Evolutionary conservation across 2,888 invertebrate species (phyloP).

Genomic region (Hydroisotoma schaefferi): DNA sequence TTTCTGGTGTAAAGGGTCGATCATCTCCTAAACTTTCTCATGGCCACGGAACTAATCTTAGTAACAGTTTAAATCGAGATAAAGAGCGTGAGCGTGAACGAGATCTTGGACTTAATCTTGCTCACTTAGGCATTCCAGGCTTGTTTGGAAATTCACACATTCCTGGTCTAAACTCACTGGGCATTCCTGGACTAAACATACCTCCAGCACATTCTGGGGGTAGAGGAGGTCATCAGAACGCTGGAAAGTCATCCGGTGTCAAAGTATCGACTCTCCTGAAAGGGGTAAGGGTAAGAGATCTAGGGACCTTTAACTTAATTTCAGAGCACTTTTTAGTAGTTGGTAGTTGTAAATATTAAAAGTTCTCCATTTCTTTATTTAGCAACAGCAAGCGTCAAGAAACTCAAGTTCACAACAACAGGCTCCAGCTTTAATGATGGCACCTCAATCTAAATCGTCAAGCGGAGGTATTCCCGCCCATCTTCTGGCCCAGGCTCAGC

Average conservation of each 20-base stretch:
- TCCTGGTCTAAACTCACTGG: slow-evolving; percentile 46
- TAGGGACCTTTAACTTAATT: not conserved
- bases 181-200: slow-evolving; percentile 37
- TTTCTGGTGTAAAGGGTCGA: slow-evolving; percentile 41
- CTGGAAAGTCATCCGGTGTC: slow-evolving; percentile 45
- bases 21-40: slow-evolving; percentile 43
- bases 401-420: slow-evolving; percentile 51
- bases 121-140: slow-evolving; percentile 41
- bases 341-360: not conserved
- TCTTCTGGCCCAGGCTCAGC: slow-evolving; percentile 55
- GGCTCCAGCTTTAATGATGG: slow-evolving; percentile 57
- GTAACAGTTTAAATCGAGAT: slow-evolving; percentile 4
- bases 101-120: slow-evolving; percentile 34
- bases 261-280: slow-evolving; percentile 55
- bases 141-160: slow-evolving; percentile 48
- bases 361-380: slow-evolving; percentile 27
- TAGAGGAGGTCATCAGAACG: slow-evolving; percentile 36
- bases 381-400: slow-evolving; percentile 58
- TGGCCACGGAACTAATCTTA: slow-evolving; percentile 6
- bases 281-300: slow-evolving; percentile 51
- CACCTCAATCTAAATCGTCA: slow-evolving; percentile 56
- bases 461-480: slow-evolving; percentile 55
- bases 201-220: slow-evolving; percentile 26
- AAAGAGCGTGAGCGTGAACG: slow-evolving; percentile 23
- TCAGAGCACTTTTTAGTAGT: not conserved